These are phyloP conservation scores for Sarotherodon lohbergeri DNA, from an alignment of 2,113 vertebrate species.

Conservation along the genomic window DNA sequence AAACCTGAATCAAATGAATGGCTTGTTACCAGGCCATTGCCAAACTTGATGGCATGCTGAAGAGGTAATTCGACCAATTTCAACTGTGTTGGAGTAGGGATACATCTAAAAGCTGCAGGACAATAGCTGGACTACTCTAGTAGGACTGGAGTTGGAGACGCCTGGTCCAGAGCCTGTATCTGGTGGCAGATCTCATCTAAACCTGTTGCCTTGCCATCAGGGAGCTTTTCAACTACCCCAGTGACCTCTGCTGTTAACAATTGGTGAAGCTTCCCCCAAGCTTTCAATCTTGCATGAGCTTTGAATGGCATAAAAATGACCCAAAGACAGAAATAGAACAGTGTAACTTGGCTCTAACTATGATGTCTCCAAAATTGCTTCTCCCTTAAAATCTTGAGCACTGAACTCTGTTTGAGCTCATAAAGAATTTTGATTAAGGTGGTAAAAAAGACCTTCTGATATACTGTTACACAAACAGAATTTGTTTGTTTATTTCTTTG, in stretches of 20 bases:
- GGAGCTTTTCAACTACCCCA: neutral
- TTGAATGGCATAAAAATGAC: neutral
- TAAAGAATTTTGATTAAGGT: neutral
- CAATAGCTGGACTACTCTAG: neutral
- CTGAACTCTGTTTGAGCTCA: neutral
- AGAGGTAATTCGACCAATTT: rapidly evolving
- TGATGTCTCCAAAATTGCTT: neutral
- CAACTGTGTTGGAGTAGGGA: neutral
- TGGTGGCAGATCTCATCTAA: rapidly evolving
- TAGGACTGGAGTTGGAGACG: rapidly evolving
- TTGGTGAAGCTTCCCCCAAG: neutral
- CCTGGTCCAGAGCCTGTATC: neutral
- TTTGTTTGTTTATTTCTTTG: neutral
- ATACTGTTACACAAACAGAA: neutral
- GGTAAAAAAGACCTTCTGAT: neutral
- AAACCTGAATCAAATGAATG: neutral
- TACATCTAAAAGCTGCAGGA: neutral
- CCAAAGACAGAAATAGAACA: neutral
- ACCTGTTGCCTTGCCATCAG: neutral
- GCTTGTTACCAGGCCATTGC: neutral
- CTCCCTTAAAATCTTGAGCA: neutral
- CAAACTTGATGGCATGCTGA: neutral
- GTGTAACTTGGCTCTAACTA: neutral
- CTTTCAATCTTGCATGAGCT: rapidly evolving
- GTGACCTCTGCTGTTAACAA: neutral